Percentiles rank a stretch among this genome's conserved stretches.
Conservation (phyloP, 30 jellyfish, hydroid and myxozoan genomes). For the Chrysaora quinquecirrha region DNA sequence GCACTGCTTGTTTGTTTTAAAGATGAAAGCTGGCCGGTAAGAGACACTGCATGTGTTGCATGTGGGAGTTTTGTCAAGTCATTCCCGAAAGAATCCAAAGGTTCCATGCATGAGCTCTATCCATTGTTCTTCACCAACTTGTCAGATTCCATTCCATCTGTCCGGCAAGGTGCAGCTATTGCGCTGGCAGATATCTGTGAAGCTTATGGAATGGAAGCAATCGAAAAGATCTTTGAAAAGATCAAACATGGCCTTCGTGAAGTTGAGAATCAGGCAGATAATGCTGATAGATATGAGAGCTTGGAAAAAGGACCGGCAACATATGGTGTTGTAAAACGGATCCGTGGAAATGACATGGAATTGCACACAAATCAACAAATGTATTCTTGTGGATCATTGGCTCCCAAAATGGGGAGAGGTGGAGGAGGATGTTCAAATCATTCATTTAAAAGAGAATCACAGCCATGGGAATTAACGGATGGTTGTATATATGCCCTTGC, state of each 20-base stretch:
- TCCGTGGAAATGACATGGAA: slow-evolving; percentile 78
- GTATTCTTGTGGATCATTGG: slow-evolving; percentile 99
- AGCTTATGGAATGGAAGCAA: slow-evolving; percentile 82
- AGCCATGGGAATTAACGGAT: slow-evolving; percentile 99
- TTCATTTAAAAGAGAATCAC: slow-evolving; percentile 88
- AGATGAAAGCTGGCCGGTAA: slow-evolving; percentile 99
- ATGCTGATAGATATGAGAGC: slow-evolving; percentile 89
- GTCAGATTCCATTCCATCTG: slow-evolving; percentile 97
- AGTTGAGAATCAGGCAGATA: slow-evolving; percentile 74
- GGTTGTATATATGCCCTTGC: slow-evolving; percentile 90
- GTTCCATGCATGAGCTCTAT: slow-evolving; percentile 67
- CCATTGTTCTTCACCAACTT: slow-evolving; percentile 90
- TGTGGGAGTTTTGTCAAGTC: slow-evolving; percentile 92
- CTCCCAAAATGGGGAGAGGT: slow-evolving; percentile 97
- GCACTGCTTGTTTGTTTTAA: slow-evolving; percentile 90
- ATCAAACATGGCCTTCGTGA: slow-evolving; percentile 60
- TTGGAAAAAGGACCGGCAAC: slow-evolving; percentile 96
- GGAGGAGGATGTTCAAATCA: slow-evolving; percentile 98
- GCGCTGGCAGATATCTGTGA: slow-evolving; percentile 82
- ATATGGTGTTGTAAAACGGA: slow-evolving; percentile 86
- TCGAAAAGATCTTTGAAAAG: slow-evolving; percentile 43
- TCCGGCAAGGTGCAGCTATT: slow-evolving; percentile 97
- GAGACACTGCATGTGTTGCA: slow-evolving; percentile 99
- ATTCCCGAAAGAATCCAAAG: slow-evolving; percentile 73
- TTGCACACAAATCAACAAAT: slow-evolving; percentile 90